Percentiles rank a stretch among this genome's conserved stretches.
Conservation (phyloP, 92 coral and sea anemone species). For the Anthopleura xanthogrammica region DNA sequence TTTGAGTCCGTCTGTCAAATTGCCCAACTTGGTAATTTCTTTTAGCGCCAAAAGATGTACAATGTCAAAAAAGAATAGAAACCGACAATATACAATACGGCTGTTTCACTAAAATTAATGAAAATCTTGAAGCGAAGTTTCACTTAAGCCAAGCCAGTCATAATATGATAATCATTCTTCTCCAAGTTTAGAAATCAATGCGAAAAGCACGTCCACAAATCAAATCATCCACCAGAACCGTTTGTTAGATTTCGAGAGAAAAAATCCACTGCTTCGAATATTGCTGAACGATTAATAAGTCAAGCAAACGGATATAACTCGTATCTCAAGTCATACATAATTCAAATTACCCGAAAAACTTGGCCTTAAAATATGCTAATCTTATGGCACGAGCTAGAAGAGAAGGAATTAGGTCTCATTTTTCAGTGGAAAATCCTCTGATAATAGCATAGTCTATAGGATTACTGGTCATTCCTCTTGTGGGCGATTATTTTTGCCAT, state of each 20-base stretch:
- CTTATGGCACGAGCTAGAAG: background rate
- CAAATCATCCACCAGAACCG: background rate
- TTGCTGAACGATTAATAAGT: background rate
- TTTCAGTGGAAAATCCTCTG: background rate
- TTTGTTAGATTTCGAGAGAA: background rate
- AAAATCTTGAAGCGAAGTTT: background rate
- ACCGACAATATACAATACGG: background rate
- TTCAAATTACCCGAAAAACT: background rate
- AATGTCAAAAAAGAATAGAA: background rate
- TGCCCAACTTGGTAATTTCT: background rate
- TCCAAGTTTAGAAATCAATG: background rate
- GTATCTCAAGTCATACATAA: conserved; percentile 3
- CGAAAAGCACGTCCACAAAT: background rate
- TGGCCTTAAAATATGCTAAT: background rate
- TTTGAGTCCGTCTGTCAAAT: background rate
- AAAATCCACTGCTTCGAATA: background rate
- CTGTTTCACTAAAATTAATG: background rate
- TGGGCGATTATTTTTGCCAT: background rate
- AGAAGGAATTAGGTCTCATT: background rate
- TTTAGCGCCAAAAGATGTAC: background rate
- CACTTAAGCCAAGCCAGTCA: background rate
- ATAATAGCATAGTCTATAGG: background rate
- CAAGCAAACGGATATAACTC: background rate
- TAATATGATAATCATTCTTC: background rate
- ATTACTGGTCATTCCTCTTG: background rate